phyloP scores from a whole-genome alignment of 2,797 vertebrate genomes.

The Remorina albescens region DNA sequence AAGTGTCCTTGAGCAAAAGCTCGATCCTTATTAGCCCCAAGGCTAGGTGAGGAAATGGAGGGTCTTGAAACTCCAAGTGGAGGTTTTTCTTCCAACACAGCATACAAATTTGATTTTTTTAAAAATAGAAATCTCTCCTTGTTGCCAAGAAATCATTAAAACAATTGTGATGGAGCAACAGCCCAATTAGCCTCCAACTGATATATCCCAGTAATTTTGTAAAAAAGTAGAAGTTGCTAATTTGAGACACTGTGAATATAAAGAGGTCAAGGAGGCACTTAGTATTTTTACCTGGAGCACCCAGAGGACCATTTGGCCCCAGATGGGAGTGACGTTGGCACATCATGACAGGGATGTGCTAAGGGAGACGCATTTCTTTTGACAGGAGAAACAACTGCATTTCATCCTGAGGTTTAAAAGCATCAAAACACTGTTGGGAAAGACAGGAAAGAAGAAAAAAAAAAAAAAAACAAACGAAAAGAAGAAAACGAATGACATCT shows the following conservation, averaged over 20 bases:
- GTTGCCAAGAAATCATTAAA: not conserved
- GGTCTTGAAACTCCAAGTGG: not conserved
- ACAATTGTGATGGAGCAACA: constrained; percentile 48
- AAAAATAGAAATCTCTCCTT: constrained; percentile 13
- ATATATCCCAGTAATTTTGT: constrained; percentile 21
- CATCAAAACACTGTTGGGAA: constrained; percentile 12
- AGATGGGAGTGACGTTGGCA: not conserved
- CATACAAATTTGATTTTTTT: not conserved
- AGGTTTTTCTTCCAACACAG: not conserved
- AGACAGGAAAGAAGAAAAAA: constrained; percentile 20
- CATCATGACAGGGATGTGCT: not conserved
- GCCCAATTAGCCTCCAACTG: constrained; percentile 31
- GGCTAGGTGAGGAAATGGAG: not conserved
- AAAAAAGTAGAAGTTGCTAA: constrained; percentile 10
- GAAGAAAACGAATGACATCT: constrained; percentile 38
- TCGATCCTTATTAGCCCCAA: not conserved
- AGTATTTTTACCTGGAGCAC: constrained; percentile 27
- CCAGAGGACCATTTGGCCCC: not conserved
- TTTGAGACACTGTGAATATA: constrained; percentile 20
- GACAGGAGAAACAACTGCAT: constrained; percentile 17
- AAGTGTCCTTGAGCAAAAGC: constrained; percentile 19
- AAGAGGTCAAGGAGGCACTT: constrained; percentile 22
- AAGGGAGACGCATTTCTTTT: constrained; percentile 27
- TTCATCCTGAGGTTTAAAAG: constrained; percentile 29
- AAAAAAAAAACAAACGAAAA: constrained; percentile 39